These are phyloP conservation scores for Poeciliopsis gracilis DNA, from an alignment of 2,797 vertebrate species.

Conservation along the genomic window DNA sequence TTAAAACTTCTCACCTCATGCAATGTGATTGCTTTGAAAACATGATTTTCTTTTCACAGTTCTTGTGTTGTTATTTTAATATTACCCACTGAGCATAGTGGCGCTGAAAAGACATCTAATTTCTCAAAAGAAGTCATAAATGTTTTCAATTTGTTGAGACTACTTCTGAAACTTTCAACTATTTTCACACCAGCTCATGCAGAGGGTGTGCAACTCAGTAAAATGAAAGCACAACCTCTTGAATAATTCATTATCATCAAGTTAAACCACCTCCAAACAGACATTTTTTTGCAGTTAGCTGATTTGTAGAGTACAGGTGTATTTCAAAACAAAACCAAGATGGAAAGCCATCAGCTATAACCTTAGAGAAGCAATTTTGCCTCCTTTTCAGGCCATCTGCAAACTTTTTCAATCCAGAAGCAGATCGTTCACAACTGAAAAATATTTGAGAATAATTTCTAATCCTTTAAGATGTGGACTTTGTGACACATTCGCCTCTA, in stretches of 20 bases:
- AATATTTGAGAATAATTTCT: neutral
- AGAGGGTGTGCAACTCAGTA: neutral
- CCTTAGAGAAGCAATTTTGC: neutral
- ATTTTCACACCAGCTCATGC: neutral
- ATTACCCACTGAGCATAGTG: neutral
- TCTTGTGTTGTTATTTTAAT: neutral
- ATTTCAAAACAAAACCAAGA: neutral
- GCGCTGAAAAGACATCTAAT: neutral
- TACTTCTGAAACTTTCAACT: neutral
- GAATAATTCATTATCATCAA: neutral
- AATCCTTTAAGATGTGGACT: neutral
- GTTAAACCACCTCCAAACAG: neutral
- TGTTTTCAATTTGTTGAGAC: neutral
- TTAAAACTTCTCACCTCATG: neutral
- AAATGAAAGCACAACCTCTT: neutral
- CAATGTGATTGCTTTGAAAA: neutral
- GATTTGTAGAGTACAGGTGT: neutral
- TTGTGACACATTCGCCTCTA: neutral
- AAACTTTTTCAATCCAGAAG: neutral
- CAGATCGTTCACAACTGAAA: neutral
- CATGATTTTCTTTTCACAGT: neutral
- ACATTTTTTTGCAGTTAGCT: neutral
- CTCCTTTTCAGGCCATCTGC: neutral
- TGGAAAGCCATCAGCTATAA: neutral
- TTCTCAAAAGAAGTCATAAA: neutral